These are phyloP conservation scores for Goniozus legneri DNA, from an alignment of 1,140 invertebrate species.

Conservation along the genomic window DNA sequence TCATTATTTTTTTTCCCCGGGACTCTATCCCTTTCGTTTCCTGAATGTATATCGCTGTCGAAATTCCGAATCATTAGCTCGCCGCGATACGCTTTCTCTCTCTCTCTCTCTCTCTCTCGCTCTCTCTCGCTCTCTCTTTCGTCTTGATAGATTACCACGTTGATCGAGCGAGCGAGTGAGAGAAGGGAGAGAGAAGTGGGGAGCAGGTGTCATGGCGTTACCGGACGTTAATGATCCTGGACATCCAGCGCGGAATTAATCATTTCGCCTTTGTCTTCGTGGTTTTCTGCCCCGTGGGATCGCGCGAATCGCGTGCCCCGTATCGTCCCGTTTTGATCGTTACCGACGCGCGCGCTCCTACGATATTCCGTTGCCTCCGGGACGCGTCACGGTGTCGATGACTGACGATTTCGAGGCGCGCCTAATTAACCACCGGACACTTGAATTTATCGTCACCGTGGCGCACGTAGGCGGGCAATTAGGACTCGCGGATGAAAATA, in stretches of 20 bases:
- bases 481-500: too few relatives aligned
- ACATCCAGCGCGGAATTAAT: conserved; percentile 46
- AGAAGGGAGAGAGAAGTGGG: too few relatives aligned
- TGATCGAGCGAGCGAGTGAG: too few relatives aligned
- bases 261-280: conserved; percentile 46
- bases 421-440: too few relatives aligned
- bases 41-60: conserved; percentile 37
- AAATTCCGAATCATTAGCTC: conserved; percentile 49
- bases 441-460: too few relatives aligned
- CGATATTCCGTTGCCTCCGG: conserved; percentile 18
- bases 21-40: conserved; percentile 31
- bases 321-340: conserved; percentile 16
- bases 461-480: too few relatives aligned
- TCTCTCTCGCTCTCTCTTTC: not conserved
- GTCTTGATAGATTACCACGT: too few relatives aligned
- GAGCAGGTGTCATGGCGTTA: conserved; percentile 43
- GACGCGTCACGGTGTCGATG: conserved; percentile 11
- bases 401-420: conserved; percentile 9
- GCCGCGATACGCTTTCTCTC: conserved; percentile 15
- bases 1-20: too few relatives aligned
- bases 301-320: conserved; percentile 2
- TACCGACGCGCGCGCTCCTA: conserved; percentile 15
- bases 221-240: conserved; percentile 43
- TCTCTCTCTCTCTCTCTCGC: conserved; percentile 5
- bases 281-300: not conserved